Evolutionary conservation across 2,888 invertebrate species (phyloP).

Genomic region (Pterostichus niger): DNA sequence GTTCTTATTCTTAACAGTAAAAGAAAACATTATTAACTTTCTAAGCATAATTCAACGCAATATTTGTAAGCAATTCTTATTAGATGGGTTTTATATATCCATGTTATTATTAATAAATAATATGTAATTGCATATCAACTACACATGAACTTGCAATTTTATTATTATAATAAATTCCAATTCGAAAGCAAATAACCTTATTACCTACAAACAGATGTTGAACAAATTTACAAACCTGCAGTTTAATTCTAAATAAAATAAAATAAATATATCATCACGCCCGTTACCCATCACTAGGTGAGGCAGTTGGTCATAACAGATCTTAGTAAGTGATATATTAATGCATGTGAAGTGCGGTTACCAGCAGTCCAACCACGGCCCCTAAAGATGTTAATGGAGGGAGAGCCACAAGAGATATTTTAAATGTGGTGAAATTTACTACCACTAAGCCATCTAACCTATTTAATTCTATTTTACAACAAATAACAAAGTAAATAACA

Average conservation of each 20-base stretch:
- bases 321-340: too few relatives aligned
- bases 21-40: conserved; percentile 2
- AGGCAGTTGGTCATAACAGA: too few relatives aligned
- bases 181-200: conserved; percentile 34
- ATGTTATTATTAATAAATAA: conserved; percentile 25
- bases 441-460: too few relatives aligned
- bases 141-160: conserved; percentile 40
- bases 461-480: too few relatives aligned
- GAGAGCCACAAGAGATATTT: too few relatives aligned
- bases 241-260: conserved; percentile 7
- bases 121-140: conserved; percentile 22
- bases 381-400: too few relatives aligned
- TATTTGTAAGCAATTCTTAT: not conserved
- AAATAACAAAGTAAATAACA: too few relatives aligned
- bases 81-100: conserved; percentile 1
- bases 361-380: too few relatives aligned
- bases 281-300: too few relatives aligned
- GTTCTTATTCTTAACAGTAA: not conserved
- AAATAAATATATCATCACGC: too few relatives aligned
- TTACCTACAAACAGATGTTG: conserved; percentile 25
- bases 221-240: not conserved
- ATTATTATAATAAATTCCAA: conserved; percentile 25
- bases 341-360: too few relatives aligned
- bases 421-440: too few relatives aligned
- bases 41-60: conserved; percentile 13